Evolutionary conservation across 1,140 invertebrate genomes (phyloP).

Genomic region (Drosophila repleta): DNA sequence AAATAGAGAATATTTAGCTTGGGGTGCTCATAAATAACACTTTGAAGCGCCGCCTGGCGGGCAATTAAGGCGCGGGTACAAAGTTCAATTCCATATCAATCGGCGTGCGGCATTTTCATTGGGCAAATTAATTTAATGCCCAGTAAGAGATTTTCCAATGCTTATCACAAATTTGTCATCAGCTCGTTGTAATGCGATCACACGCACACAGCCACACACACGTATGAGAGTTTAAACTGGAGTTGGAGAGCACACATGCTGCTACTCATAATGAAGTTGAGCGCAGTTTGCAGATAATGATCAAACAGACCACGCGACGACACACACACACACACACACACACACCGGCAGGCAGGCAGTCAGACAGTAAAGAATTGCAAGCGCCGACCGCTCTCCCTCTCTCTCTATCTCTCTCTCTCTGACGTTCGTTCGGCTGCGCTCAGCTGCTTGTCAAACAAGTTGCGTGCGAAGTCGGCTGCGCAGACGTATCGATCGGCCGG

Average conservation of each 20-base stretch:
- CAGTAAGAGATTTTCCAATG: slow-evolving; percentile 54
- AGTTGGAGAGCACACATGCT: slow-evolving; percentile 45
- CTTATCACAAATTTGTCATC: slow-evolving; percentile 80
- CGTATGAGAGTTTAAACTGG: slow-evolving; percentile 9
- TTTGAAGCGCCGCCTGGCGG: slow-evolving; percentile 54
- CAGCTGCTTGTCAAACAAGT: slow-evolving; percentile 55
- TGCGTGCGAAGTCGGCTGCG: slow-evolving; percentile 24
- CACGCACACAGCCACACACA: slow-evolving; percentile 7
- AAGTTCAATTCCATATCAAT: slow-evolving; percentile 39
- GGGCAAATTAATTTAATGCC: slow-evolving; percentile 60
- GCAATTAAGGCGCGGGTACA: slow-evolving; percentile 29
- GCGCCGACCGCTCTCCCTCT: slow-evolving; percentile 9
- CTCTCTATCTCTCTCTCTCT: slow-evolving; percentile 23
- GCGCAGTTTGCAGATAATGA: slow-evolving; percentile 35
- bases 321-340: slow-evolving; percentile 14
- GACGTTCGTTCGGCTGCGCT: slow-evolving; percentile 1
- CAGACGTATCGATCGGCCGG: slow-evolving; percentile 46
- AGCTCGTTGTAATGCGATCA: slow-evolving; percentile 64
- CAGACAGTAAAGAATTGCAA: slow-evolving; percentile 59
- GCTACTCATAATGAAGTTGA: slow-evolving; percentile 71
- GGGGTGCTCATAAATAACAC: slow-evolving; percentile 40
- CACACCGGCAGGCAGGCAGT: background rate
- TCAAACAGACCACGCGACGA: slow-evolving; percentile 54
- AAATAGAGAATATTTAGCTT: slow-evolving; percentile 40
- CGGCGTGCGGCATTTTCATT: slow-evolving; percentile 43